Evolutionary conservation across 2,113 vertebrate genomes (phyloP).

Genomic region (Tragelaphus strepsiceros): DNA sequence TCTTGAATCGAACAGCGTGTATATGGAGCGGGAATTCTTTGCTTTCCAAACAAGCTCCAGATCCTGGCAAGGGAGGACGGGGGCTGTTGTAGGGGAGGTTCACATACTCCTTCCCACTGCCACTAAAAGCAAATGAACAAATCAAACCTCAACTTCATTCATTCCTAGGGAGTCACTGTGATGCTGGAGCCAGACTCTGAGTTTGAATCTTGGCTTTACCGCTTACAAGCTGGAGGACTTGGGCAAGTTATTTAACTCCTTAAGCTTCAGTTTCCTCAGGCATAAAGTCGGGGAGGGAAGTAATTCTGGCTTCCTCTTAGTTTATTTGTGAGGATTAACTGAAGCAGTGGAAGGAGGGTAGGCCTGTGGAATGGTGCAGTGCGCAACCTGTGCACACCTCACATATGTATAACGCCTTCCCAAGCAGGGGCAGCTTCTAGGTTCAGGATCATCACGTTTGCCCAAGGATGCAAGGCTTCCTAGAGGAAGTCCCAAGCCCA

Average conservation of each 20-base stretch:
- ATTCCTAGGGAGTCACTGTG: not conserved
- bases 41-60: slow-evolving; percentile 50
- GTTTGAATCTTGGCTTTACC: not conserved
- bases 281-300: not conserved
- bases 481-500: not conserved
- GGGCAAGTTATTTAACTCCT: not conserved
- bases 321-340: not conserved
- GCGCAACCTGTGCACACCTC: fast-evolving
- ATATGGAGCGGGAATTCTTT: not conserved
- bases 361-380: not conserved
- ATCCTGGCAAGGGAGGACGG: not conserved
- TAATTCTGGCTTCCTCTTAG: not conserved
- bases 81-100: not conserved
- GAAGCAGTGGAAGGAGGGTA: not conserved
- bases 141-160: not conserved
- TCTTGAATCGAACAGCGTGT: slow-evolving; percentile 31
- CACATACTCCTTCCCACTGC: not conserved
- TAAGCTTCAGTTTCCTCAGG: not conserved
- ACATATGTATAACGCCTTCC: fast-evolving
- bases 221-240: not conserved
- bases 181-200: not conserved
- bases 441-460: not conserved
- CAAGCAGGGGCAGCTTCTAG: not conserved
- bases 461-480: not conserved
- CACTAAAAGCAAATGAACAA: not conserved